A percentile compares a stretch with the other conserved stretches of the same genome.
phyloP scores from a whole-genome alignment of 2,888 invertebrate genomes.

The Nyleta sp. region DNA sequence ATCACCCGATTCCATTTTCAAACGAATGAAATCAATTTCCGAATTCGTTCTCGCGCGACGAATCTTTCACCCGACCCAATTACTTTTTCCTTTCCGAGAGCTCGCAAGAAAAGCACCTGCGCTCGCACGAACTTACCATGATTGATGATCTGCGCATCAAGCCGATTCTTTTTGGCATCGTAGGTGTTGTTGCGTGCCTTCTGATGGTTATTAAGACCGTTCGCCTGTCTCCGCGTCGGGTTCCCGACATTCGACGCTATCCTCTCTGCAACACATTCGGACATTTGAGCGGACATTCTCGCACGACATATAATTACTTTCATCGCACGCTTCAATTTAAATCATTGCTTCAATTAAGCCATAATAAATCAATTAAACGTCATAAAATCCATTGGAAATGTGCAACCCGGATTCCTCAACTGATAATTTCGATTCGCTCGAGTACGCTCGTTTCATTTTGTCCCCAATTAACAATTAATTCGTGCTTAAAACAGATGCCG shows the following conservation, averaged over 20 bases:
- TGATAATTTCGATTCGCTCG: background rate
- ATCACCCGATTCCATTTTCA: background rate
- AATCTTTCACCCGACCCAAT: constrained; percentile 15
- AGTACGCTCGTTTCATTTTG: no score
- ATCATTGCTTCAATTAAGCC: constrained; percentile 25
- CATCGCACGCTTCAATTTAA: constrained; percentile 33
- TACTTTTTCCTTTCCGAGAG: constrained; percentile 7
- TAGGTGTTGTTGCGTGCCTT: constrained; percentile 75
- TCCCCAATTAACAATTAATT: no score
- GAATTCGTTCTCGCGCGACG: background rate
- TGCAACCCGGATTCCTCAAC: background rate
- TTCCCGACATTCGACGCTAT: constrained; percentile 75
- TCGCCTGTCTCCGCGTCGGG: constrained; percentile 75
- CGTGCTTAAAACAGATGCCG: no score
- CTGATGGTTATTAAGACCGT: constrained; percentile 73
- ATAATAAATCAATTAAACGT: constrained; percentile 12
- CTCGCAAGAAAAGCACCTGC: constrained; percentile 22
- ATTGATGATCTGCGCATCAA: constrained; percentile 75
- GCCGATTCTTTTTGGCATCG: constrained; percentile 76
- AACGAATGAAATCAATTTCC: background rate
- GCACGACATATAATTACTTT: constrained; percentile 40
- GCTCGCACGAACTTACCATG: constrained; percentile 73
- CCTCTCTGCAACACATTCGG: constrained; percentile 73
- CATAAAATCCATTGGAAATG: constrained; percentile 36
- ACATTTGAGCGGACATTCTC: constrained; percentile 33